A percentile compares a stretch with the other conserved stretches of the same genome.
These are phyloP conservation scores for Anastrepha obliqua DNA, from an alignment of 1,140 invertebrate genomes.

Conservation along the genomic window DNA sequence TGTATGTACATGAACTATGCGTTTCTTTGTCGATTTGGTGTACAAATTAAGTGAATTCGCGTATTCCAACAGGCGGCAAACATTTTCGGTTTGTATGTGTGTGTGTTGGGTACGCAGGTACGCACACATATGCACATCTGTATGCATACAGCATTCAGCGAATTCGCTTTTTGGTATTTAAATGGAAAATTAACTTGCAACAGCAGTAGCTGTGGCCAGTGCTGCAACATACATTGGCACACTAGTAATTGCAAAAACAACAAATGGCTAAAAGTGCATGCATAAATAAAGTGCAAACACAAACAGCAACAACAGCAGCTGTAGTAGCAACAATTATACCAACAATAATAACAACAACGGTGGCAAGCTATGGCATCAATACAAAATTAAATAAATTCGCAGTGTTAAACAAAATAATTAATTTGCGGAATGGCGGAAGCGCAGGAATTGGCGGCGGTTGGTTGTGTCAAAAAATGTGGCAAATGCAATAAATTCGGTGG, in stretches of 20 bases:
- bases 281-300: background rate
- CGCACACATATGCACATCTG: too few species aligned
- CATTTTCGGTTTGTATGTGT: too few species aligned
- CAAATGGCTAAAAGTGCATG: background rate
- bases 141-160: background rate
- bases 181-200: conserved; percentile 47
- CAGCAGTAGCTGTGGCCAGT: conserved; percentile 23
- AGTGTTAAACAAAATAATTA: conserved; percentile 46
- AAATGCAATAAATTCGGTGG: conserved; percentile 22
- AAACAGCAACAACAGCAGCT: background rate
- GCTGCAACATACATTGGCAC: background rate
- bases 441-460: background rate
- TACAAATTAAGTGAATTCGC: background rate
- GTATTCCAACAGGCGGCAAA: background rate
- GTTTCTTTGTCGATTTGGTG: conserved; percentile 18
- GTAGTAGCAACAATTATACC: background rate
- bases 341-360: background rate
- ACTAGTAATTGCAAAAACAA: background rate
- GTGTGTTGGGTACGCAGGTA: too few species aligned
- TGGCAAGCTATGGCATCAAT: background rate
- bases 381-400: conserved; percentile 29
- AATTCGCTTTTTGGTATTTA: conserved; percentile 29
- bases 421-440: conserved; percentile 44
- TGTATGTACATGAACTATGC: background rate
- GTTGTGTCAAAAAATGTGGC: conserved; percentile 28